phyloP scores from a whole-genome alignment of 2,888 invertebrate species.

The Globia sparganii region DNA sequence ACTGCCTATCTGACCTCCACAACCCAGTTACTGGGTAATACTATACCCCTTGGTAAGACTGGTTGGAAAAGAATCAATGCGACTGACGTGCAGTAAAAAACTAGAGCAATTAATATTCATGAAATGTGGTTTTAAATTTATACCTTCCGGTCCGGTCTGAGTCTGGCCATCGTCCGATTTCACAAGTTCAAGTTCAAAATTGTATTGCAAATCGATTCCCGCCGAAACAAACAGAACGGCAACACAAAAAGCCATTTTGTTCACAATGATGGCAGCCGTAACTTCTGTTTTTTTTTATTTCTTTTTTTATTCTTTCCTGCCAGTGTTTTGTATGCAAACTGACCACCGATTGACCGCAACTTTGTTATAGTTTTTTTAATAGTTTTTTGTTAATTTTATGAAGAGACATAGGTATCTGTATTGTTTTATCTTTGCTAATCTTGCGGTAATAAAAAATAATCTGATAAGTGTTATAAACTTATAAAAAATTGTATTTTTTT shows the following conservation, averaged over 20 bases:
- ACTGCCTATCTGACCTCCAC: too few relatives aligned
- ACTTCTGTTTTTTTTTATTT: conserved; percentile 22
- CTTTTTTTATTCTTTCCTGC: not conserved
- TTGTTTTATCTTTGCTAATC: not conserved
- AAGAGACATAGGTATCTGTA: not conserved
- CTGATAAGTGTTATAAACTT: not conserved
- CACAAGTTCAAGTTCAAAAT: conserved; percentile 66
- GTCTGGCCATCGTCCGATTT: conserved; percentile 51
- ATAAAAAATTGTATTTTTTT: not conserved
- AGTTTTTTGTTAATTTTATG: not conserved
- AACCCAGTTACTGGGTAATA: too few relatives aligned
- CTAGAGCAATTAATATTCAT: not conserved
- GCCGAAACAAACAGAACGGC: conserved; percentile 56
- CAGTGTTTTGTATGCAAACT: conserved; percentile 23
- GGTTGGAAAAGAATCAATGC: not conserved
- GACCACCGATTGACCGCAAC: conserved; percentile 5
- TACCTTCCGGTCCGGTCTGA: conserved; percentile 20
- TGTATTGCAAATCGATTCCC: conserved; percentile 66
- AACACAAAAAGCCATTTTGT: conserved; percentile 57
- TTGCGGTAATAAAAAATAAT: not conserved
- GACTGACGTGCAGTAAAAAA: conserved; percentile 2
- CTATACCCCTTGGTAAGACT: too few relatives aligned
- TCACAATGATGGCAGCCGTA: conserved; percentile 33
- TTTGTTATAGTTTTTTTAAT: conserved; percentile 6
- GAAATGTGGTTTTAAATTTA: conserved; percentile 40